Percentiles rank a stretch among this genome's conserved stretches.
Evolutionary conservation across 2,113 vertebrate genomes (phyloP).

Genomic region (Coryphaenoides rupestris): DNA sequence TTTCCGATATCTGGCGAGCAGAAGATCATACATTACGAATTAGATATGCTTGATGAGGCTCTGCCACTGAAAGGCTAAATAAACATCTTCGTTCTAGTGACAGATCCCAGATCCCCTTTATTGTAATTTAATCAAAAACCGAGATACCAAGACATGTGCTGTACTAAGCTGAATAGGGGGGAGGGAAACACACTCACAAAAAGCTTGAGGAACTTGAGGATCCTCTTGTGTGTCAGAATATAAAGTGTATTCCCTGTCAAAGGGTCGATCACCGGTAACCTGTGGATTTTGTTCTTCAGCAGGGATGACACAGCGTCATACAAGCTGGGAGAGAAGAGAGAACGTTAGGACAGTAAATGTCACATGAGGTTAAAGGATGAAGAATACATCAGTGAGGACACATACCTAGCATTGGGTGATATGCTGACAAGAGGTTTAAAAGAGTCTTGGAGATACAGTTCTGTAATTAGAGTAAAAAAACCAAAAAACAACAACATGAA

Average conservation of each 20-base stretch:
- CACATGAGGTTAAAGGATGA: too few relatives aligned
- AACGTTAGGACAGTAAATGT: background rate
- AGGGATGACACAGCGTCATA: constrained; percentile 95
- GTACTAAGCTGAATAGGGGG: background rate
- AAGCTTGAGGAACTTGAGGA: constrained; percentile 97
- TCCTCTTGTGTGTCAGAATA: constrained; percentile 98
- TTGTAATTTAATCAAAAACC: background rate
- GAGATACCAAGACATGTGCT: background rate
- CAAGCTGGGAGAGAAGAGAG: constrained; percentile 71
- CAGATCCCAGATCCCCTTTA: background rate
- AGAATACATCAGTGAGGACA: background rate
- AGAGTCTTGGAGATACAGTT: constrained; percentile 93
- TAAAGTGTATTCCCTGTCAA: constrained; percentile 93
- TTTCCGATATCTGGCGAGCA: constrained; percentile 86
- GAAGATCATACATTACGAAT: too few relatives aligned
- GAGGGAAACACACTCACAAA: constrained; percentile 82
- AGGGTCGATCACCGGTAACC: constrained; percentile 93
- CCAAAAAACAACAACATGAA: constrained; percentile 14
- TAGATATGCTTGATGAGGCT: too few relatives aligned
- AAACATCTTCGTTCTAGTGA: too few relatives aligned
- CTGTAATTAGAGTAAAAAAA: constrained; percentile 59
- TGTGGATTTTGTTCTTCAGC: constrained; percentile 95
- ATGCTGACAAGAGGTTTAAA: constrained; percentile 97
- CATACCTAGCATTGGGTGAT: constrained; percentile 90
- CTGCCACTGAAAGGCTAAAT: background rate